Evolutionary conservation across 35 echinoderm and acorn worm species (phyloP), one percentile per base, ranked within the genome.

Genomic region (Stichopus chloronotus): DNA sequence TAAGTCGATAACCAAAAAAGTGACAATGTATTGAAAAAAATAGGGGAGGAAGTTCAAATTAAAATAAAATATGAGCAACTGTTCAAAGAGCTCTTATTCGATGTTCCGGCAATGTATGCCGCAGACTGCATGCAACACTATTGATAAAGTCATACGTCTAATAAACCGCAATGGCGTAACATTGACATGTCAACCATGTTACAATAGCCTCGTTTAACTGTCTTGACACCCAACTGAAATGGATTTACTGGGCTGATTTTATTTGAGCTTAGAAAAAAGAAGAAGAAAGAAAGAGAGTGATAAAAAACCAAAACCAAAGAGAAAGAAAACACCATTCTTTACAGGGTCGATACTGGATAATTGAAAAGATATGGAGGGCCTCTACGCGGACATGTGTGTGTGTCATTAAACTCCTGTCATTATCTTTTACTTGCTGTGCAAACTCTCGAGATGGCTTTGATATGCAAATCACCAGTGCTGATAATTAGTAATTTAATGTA

Each of bases 291-390:
- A 10, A 10, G 8, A 63, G 0, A 65, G 19, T 1, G 1, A 43
- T 43, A 43, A 43, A 43, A 43, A 43, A 43, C 30, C 30, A 43
- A 43, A 43, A 43, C 30, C 30, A 19, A 65, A 65, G 61, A 65
- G 19, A 16, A 4, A 52, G 55, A 83, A 55, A 83, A 12, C 4
- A 83, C 13, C 25, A 83, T 52, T 19, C 55, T 83, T 56, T 53
- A 83, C 9, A 55, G 12, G 80, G 52, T 83, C 80, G 80, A 83
- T 83, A 83, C n/a, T 83, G 7, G 17, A 56, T 83, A 83, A 83
- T 83, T 83, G 52, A 83, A 78, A 25, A 83, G 80, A 83, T 16
- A 56, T 56, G n/a, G 12, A 55, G 53, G 43, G 7, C 80, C 55
- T 9, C 19, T 55, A 3, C 19, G 54, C 52, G 19, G 76, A n/a